Percentiles rank a stretch among this genome's conserved stretches.
Conservation (phyloP, 2,888 invertebrate species). For the Elysia crispata region DNA sequence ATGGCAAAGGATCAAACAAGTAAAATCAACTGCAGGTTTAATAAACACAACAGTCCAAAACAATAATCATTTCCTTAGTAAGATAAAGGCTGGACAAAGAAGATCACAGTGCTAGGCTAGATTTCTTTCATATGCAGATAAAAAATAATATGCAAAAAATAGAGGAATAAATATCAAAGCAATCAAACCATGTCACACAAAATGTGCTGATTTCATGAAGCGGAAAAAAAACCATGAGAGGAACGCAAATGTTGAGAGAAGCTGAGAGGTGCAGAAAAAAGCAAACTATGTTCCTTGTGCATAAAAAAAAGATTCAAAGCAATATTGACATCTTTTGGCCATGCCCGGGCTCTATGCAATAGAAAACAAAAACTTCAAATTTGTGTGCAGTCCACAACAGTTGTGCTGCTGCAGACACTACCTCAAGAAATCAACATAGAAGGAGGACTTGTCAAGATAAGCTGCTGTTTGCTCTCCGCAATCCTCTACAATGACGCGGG, state of each 20-base stretch:
- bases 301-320: background rate
- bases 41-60: too few species aligned
- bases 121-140: too few species aligned
- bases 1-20: too few species aligned
- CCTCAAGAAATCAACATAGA: conserved; percentile 96
- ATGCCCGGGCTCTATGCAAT: background rate
- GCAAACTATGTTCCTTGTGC: background rate
- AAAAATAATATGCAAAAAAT: too few species aligned
- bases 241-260: background rate
- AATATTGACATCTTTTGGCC: background rate
- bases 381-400: background rate
- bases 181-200: too few species aligned
- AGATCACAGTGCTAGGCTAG: too few species aligned
- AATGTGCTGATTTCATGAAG: too few species aligned
- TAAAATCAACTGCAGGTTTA: too few species aligned
- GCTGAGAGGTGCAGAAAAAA: background rate
- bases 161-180: too few species aligned
- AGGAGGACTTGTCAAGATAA: conserved; percentile 85
- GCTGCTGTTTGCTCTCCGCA: conserved; percentile 79
- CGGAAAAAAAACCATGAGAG: background rate
- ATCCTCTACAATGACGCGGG: conserved; percentile 84
- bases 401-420: conserved; percentile 53
- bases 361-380: conserved; percentile 18
- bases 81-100: too few species aligned
- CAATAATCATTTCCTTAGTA: too few species aligned